A percentile compares a stretch with the other conserved stretches of the same genome.
phyloP scores from a whole-genome alignment of 2,113 vertebrate genomes.

The Pollimyrus isidori region DNA sequence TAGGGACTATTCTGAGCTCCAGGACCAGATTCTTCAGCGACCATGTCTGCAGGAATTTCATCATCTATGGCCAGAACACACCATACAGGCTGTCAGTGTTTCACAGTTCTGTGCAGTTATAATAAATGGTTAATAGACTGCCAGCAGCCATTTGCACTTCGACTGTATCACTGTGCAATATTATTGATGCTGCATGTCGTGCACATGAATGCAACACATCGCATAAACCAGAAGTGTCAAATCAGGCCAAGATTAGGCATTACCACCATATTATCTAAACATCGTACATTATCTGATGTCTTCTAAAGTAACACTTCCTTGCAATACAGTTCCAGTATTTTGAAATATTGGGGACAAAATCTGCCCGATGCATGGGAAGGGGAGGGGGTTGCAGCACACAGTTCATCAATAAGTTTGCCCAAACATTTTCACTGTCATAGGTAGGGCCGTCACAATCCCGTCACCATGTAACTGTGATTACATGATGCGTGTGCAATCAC shows the following conservation, averaged over 20 bases:
- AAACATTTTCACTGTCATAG: neutral
- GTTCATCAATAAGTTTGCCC: neutral
- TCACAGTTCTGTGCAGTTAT: neutral
- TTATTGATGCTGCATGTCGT: neutral
- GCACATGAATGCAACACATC: neutral
- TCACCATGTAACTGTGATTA: too few relatives aligned
- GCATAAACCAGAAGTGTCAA: neutral
- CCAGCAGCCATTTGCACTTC: neutral
- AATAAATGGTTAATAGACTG: too few relatives aligned
- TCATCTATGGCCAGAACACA: conserved; percentile 69
- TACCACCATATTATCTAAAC: neutral
- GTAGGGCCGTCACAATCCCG: too few relatives aligned
- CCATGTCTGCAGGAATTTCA: conserved; percentile 99
- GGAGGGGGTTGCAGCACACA: neutral
- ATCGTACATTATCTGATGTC: neutral
- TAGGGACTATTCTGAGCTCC: conserved; percentile 99
- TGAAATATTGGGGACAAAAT: neutral
- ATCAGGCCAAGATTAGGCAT: neutral
- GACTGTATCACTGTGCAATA: neutral
- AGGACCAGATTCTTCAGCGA: conserved; percentile 99
- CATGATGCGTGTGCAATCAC: too few relatives aligned
- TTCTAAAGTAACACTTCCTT: neutral
- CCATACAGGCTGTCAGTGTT: neutral
- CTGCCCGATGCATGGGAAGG: too few relatives aligned
- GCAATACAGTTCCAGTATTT: neutral